Base-by-base conservation (phyloP, 1,140 invertebrate genomes). In the Papilio helenus region DNA sequence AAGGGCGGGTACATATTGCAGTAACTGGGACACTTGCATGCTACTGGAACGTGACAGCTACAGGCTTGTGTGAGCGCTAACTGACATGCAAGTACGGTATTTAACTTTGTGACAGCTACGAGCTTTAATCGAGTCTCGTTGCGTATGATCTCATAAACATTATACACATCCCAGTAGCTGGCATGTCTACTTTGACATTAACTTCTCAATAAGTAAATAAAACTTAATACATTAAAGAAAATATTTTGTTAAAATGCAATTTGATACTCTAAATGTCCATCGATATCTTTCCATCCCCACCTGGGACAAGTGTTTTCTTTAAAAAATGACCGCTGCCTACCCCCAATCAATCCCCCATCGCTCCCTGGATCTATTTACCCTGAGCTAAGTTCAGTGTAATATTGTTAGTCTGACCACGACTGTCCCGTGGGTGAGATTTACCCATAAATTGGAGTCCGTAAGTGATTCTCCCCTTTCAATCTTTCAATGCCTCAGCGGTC, bases 401-500 rank as follows among this genome's bases (percentile, higher is more conserved):
- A 86, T 90, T 90, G 90, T 90, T 90, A 92, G 85, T 87, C 89
- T 80, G 83, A 87, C 89, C 89, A 89, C 89, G 85, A 77, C 58
- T 46, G 79, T 89, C 89, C 88, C 90, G 46, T 44, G 88, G 89
- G 90, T 81, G 79, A 89, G 89, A 92, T 92, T 89, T 88, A 72
- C 85, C 88, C 85, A 90, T 92, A 92, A 90, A 92, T 92, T 90
- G 88, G 79, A 81, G 79, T 82, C 80, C 83, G 79, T 89, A 92
- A 92, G 89, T 90, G 90, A 90, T 89, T 90, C 83, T 77, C 87
- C 88, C 89, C 88, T 90, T 89, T 92, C 90, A 90, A 92, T 92
- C 90, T 92, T 88, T 87, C 88, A 87, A 91, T 90, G 86, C 88
- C 87, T 86, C 76, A 5, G 81, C 76, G 83, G 79, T 80, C 83